Conservation (phyloP, 1,140 invertebrate genomes). For the Carcinoscorpius rotundicauda region DNA sequence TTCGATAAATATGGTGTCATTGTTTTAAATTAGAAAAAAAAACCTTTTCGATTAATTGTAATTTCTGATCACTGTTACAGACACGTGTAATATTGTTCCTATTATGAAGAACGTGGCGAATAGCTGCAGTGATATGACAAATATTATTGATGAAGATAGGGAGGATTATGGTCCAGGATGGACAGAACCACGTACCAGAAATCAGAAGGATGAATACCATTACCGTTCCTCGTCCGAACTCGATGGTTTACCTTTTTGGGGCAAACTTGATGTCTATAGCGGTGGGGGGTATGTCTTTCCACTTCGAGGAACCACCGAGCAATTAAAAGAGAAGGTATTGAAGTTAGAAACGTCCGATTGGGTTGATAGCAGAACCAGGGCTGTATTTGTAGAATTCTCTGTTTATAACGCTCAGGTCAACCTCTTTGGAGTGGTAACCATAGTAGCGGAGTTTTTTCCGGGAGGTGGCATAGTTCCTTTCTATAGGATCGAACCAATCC, state of each 20-base stretch:
- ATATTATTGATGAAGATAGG: constrained; percentile 26
- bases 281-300: constrained; percentile 44
- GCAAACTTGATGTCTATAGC: constrained; percentile 36
- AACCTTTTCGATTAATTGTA: not conserved
- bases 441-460: constrained; percentile 40
- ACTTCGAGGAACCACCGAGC: constrained; percentile 33
- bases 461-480: constrained; percentile 39
- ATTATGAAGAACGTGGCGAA: constrained; percentile 20
- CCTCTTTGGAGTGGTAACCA: constrained; percentile 38
- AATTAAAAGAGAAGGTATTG: constrained; percentile 30
- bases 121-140: constrained; percentile 22
- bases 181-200: constrained; percentile 24
- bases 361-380: constrained; percentile 43
- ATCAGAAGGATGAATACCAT: constrained; percentile 30
- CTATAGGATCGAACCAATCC: constrained; percentile 39
- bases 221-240: constrained; percentile 31
- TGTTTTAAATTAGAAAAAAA: no score
- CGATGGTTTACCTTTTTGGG: constrained; percentile 37
- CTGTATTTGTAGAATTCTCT: constrained; percentile 45
- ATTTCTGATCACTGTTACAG: constrained; percentile 9
- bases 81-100: constrained; percentile 24
- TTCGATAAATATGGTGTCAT: no score
- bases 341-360: constrained; percentile 35
- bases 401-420: constrained; percentile 44
- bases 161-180: constrained; percentile 29